phyloP scores from a whole-genome alignment of 64 coral and sea anemone genomes.

The Montipora foliosa region DNA sequence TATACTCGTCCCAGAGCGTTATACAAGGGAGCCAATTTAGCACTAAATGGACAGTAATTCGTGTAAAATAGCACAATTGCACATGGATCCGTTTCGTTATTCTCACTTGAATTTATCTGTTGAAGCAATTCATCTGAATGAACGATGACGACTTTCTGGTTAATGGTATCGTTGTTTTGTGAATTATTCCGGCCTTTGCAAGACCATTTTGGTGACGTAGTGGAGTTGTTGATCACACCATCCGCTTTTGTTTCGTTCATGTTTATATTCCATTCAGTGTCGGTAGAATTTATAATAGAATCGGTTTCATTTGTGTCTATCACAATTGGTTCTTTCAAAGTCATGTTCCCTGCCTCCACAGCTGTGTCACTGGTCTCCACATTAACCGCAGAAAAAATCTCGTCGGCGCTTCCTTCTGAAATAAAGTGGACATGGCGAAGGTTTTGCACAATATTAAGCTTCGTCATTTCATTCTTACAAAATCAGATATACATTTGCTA shows the following conservation, averaged over 20 bases:
- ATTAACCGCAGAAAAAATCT: background rate
- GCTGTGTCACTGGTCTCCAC: background rate
- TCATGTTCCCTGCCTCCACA: background rate
- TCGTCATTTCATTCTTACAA: too few relatives aligned
- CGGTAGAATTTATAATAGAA: background rate
- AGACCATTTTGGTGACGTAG: constrained; percentile 77
- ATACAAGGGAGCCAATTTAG: constrained; percentile 87
- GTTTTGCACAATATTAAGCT: too few relatives aligned
- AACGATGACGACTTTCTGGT: constrained; percentile 68
- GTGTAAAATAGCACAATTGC: constrained; percentile 95
- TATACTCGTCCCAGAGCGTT: constrained; percentile 92
- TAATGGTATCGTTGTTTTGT: constrained; percentile 32
- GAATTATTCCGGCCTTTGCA: constrained; percentile 62
- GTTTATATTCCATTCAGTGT: background rate
- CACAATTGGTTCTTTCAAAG: background rate
- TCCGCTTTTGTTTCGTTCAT: background rate
- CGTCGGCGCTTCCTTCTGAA: background rate
- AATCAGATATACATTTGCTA: too few relatives aligned
- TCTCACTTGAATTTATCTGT: constrained; percentile 72
- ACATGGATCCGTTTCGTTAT: constrained; percentile 84
- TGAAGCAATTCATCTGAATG: constrained; percentile 39
- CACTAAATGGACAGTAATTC: constrained; percentile 85
- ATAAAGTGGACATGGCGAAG: background rate
- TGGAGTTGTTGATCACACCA: background rate
- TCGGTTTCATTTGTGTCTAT: background rate